phyloP scores from a whole-genome alignment of 1,140 invertebrate genomes.

The Drosophila subpulchrella region DNA sequence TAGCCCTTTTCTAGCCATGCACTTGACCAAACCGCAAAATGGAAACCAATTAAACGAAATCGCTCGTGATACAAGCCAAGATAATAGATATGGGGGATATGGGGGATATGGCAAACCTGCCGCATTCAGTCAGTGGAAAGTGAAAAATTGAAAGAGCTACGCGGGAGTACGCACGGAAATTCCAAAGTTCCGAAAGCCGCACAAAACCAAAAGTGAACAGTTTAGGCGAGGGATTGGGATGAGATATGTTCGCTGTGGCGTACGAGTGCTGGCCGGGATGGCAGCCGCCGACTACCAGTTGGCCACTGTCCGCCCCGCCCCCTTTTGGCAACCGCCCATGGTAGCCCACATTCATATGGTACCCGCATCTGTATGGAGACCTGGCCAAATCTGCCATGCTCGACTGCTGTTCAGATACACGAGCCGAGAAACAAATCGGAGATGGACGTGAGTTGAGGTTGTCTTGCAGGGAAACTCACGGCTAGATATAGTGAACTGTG shows the following conservation, averaged over 20 bases:
- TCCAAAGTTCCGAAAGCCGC: slow-evolving; percentile 12
- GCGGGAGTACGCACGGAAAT: slow-evolving; percentile 42
- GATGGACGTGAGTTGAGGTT: slow-evolving; percentile 22
- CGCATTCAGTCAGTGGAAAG: slow-evolving; percentile 36
- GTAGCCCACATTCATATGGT: slow-evolving; percentile 30
- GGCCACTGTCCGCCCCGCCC: slow-evolving; percentile 4
- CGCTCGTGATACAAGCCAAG: slow-evolving; percentile 18
- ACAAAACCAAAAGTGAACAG: not conserved
- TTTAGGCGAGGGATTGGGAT: slow-evolving; percentile 64
- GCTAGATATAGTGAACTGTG: not conserved
- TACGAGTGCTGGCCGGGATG: slow-evolving; percentile 6
- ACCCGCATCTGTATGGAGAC: not conserved
- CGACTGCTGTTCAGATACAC: slow-evolving; percentile 34
- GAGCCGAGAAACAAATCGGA: slow-evolving; percentile 28
- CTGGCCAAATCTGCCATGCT: slow-evolving; percentile 22
- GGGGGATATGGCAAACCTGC: slow-evolving; percentile 4
- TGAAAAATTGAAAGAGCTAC: slow-evolving; percentile 36
- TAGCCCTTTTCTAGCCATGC: slow-evolving; percentile 10
- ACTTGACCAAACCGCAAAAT: slow-evolving; percentile 53
- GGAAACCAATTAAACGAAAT: slow-evolving; percentile 56
- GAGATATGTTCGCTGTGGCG: slow-evolving; percentile 19
- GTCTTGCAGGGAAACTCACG: slow-evolving; percentile 2
- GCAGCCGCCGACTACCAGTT: slow-evolving; percentile 28
- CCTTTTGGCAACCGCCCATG: slow-evolving; percentile 8
- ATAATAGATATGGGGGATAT: slow-evolving; percentile 6